Percentiles rank a stretch among this genome's conserved stretches.
These are phyloP conservation scores for Hippopotamus amphibius DNA, from an alignment of 2,113 vertebrate genomes.

Conservation along the genomic window DNA sequence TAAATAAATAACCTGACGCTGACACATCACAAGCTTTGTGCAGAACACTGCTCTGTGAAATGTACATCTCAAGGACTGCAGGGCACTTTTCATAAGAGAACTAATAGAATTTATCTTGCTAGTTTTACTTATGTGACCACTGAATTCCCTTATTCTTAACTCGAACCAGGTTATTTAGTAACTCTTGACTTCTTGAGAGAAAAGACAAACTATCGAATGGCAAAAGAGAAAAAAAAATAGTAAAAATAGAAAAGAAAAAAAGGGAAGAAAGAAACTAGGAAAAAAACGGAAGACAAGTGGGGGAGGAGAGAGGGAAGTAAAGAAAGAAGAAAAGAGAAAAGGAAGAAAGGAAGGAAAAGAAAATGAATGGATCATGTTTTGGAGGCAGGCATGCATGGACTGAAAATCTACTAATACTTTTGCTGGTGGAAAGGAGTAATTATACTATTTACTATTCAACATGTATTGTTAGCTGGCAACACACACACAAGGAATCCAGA, in stretches of 20 bases:
- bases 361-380: neutral
- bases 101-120: conserved; percentile 15
- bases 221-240: neutral
- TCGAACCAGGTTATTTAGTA: neutral
- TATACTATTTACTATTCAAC: neutral
- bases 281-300: neutral
- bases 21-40: neutral
- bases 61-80: conserved; percentile 24
- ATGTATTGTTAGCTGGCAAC: neutral
- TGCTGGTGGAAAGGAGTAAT: neutral
- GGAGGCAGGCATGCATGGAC: neutral
- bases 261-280: neutral
- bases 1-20: conserved; percentile 50
- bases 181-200: neutral
- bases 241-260: neutral
- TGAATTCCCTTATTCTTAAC: neutral
- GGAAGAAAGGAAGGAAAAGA: too few species aligned
- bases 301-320: neutral
- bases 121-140: neutral
- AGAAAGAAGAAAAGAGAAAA: too few species aligned
- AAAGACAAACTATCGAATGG: neutral
- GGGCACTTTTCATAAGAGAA: neutral
- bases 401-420: neutral
- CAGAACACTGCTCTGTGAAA: conserved; percentile 20
- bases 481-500: neutral